These are phyloP conservation scores for Zaprionus nigranus DNA, from an alignment of 1,140 invertebrate species.

Conservation along the genomic window DNA sequence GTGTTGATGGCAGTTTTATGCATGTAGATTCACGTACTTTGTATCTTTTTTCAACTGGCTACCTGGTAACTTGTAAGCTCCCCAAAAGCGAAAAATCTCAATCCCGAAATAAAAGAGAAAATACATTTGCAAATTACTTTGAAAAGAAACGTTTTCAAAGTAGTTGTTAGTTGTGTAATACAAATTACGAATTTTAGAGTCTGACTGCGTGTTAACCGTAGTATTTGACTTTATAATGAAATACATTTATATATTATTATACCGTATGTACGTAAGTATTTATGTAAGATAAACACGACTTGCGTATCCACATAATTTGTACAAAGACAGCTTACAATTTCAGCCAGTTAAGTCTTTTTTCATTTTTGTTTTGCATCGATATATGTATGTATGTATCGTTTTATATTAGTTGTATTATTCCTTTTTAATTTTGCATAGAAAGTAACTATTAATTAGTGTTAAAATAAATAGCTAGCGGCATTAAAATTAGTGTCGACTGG, in stretches of 20 bases:
- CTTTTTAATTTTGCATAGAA: conserved; percentile 78
- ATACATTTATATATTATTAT: conserved; percentile 22
- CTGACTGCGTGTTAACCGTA: conserved; percentile 40
- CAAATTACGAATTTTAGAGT: conserved; percentile 56
- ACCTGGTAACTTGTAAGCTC: background rate
- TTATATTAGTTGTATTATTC: conserved; percentile 77
- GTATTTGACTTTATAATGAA: conserved; percentile 59
- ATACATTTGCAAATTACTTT: conserved; percentile 49
- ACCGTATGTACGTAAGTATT: conserved; percentile 18
- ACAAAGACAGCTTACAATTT: conserved; percentile 44
- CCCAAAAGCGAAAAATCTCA: conserved; percentile 2
- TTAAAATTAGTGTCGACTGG: conserved; percentile 81
- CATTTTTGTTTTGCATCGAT: conserved; percentile 56
- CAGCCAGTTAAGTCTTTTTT: conserved; percentile 73
- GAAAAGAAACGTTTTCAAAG: conserved; percentile 26
- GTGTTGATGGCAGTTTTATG: conserved; percentile 62
- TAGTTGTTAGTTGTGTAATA: conserved; percentile 24
- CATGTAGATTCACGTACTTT: conserved; percentile 16
- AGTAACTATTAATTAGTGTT: conserved; percentile 79
- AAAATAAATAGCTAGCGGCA: conserved; percentile 82
- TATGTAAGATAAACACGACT: conserved; percentile 38
- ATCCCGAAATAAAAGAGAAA: conserved; percentile 34
- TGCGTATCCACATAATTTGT: conserved; percentile 38
- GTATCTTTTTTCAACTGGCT: conserved; percentile 10
- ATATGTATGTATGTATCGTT: conserved; percentile 57